Evolutionary conservation across 2,797 vertebrate genomes (phyloP), one percentile per base, ranked within the genome.

Genomic region (Melanotaenia parkinsoni): DNA sequence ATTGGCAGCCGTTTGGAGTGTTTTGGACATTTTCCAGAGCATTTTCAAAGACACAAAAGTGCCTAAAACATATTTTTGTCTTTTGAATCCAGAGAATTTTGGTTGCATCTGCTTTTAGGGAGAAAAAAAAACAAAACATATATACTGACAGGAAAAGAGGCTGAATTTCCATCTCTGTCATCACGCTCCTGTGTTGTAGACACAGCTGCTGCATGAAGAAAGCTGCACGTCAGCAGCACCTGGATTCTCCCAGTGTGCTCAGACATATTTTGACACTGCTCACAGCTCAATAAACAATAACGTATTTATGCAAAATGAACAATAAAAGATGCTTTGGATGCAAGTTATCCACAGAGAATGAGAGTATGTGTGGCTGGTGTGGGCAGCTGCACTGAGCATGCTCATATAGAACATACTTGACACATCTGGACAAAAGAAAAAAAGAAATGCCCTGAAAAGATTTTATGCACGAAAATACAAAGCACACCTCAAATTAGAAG

Each of bases 251-350:
- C 53, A 56, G 4, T 24, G 60, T 20, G 30, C 62, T 63, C 64
- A 57, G 67, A 85, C 54, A 40, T 32, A 76, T 51, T 64, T 43
- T 54, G 64, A 72, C 70, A 72, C 53, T 47, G 24, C 58, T 83
- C 75, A 81, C 81, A 80, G 59, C 63, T 56, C 65, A 67, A 28
- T 75, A 80, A 78, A 80, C 74, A 78, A 79, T 70, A 22, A 65
- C 30, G 38, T 45, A 12, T 47, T 66, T 50, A 65, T 2, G 51
- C 70, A 56, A 54, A 81, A 43, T 22, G 16, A 2, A 60, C 33
- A 30, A 45, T 30, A 33, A 66, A 69, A 8, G 22, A 57, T 9
- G 51, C 18, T 72, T 14, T 35, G 51, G 22, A 50, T 12, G 40
- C 24, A 56, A 35, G 43, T 26, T 50, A 26, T 18, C 35, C 24